Percentiles rank a stretch among this genome's conserved stretches.
Conservation (phyloP, 2,797 vertebrate genomes). For the Hypotaenidia philippensis region DNA sequence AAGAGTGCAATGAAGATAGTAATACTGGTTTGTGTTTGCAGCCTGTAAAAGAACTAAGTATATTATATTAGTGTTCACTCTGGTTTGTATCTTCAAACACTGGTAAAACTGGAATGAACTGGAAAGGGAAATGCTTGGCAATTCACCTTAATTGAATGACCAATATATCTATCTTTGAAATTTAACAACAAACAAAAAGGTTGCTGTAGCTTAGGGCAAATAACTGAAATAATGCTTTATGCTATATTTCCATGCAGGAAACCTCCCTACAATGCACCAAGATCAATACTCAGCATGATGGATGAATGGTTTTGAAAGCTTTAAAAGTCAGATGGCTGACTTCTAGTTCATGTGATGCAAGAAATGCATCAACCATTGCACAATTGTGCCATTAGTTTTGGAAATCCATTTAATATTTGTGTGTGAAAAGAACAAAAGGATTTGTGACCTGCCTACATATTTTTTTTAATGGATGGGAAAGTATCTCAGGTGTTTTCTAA, state of each 20-base stretch:
- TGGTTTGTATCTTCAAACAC: background rate
- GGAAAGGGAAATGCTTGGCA: background rate
- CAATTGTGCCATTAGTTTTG: constrained; percentile 24
- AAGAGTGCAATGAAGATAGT: background rate
- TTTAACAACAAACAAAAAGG: constrained; percentile 9
- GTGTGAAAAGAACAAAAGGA: constrained; percentile 40
- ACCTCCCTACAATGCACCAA: background rate
- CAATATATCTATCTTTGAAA: constrained; percentile 24
- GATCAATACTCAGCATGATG: constrained; percentile 9
- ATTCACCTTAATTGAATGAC: constrained; percentile 51
- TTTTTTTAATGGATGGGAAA: background rate
- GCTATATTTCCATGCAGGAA: background rate
- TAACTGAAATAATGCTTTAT: constrained; percentile 15
- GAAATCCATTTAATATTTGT: constrained; percentile 45
- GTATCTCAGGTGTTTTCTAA: constrained; percentile 27
- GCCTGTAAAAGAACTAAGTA: background rate
- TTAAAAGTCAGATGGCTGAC: constrained; percentile 17
- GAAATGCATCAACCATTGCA: constrained; percentile 21
- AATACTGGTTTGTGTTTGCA: background rate
- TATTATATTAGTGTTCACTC: background rate
- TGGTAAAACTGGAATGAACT: background rate
- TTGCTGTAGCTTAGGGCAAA: constrained; percentile 34
- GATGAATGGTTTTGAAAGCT: constrained; percentile 44
- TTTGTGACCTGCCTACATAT: constrained; percentile 4
- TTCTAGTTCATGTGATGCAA: constrained; percentile 8